Conservation (phyloP, 2,888 invertebrate genomes). For the Lycia hirtaria region DNA sequence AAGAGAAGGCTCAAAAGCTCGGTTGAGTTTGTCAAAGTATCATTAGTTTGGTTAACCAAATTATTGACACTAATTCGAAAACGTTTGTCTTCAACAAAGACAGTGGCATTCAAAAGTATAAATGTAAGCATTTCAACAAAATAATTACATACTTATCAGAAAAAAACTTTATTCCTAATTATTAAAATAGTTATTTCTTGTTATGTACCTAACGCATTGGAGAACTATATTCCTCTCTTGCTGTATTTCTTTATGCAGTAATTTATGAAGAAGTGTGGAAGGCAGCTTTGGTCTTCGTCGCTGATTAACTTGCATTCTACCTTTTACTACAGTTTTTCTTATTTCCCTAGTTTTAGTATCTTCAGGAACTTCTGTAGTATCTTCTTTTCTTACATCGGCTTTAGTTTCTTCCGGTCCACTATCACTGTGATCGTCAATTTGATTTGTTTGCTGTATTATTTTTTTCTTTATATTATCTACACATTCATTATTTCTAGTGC, state of each 20-base stretch:
- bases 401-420: slow-evolving; percentile 80
- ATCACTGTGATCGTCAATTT: slow-evolving; percentile 56
- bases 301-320: slow-evolving; percentile 32
- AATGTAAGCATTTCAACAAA: background rate
- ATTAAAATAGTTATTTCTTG: slow-evolving; percentile 91
- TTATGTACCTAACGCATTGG: slow-evolving; percentile 93
- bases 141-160: background rate
- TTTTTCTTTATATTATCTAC: background rate
- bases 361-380: slow-evolving; percentile 5
- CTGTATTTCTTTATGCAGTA: slow-evolving; percentile 91
- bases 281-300: slow-evolving; percentile 61
- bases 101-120: too few relatives aligned
- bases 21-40: too few relatives aligned
- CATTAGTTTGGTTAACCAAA: too few relatives aligned
- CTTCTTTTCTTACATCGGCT: slow-evolving; percentile 30
- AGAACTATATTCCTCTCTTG: slow-evolving; percentile 94
- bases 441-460: background rate
- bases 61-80: too few relatives aligned
- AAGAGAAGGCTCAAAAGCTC: too few relatives aligned
- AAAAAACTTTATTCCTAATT: slow-evolving; percentile 32
- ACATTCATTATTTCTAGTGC: background rate
- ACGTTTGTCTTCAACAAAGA: too few relatives aligned
- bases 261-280: slow-evolving; percentile 88
- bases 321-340: slow-evolving; percentile 31
- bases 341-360: slow-evolving; percentile 1